phyloP scores from a whole-genome alignment of 2,888 invertebrate species.

The Leptogaster cylindrica region DNA sequence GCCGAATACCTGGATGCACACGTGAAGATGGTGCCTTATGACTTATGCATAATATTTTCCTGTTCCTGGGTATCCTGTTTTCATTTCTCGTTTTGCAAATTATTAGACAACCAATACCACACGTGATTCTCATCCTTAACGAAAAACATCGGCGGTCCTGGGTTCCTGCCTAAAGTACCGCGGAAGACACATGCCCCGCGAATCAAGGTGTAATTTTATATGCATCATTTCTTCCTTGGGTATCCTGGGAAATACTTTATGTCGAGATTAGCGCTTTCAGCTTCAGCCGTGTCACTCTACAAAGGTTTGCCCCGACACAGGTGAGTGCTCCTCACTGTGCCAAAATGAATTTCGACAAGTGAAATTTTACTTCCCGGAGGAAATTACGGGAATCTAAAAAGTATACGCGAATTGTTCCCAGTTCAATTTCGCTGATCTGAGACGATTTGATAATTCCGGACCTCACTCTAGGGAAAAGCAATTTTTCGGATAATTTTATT shows the following conservation, averaged over 20 bases:
- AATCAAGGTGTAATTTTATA: slow-evolving; percentile 9
- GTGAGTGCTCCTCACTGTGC: slow-evolving; percentile 2
- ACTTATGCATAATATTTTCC: slow-evolving; percentile 34
- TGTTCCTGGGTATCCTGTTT: slow-evolving; percentile 11
- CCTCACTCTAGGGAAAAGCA: too few species aligned
- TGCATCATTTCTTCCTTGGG: slow-evolving; percentile 18
- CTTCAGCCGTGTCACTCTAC: slow-evolving; percentile 33
- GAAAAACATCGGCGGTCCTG: background rate
- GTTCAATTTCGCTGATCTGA: slow-evolving; percentile 30
- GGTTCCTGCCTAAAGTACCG: background rate
- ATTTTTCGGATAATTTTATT: too few species aligned
- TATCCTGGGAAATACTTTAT: slow-evolving; percentile 35
- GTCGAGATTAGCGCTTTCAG: slow-evolving; percentile 19
- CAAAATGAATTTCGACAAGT: slow-evolving; percentile 22
- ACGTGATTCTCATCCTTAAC: slow-evolving; percentile 12
- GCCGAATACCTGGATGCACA: background rate
- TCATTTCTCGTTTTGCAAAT: slow-evolving; percentile 13
- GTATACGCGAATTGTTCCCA: background rate
- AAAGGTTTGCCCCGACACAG: background rate
- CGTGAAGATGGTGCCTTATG: slow-evolving; percentile 25
- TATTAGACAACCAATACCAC: slow-evolving; percentile 28
- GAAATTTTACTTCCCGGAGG: slow-evolving; percentile 22
- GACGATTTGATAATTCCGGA: too few species aligned
- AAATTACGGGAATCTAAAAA: slow-evolving; percentile 25
- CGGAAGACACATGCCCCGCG: background rate